These are phyloP conservation scores for Eurois occulta DNA, from an alignment of 2,888 invertebrate species.

Conservation along the genomic window DNA sequence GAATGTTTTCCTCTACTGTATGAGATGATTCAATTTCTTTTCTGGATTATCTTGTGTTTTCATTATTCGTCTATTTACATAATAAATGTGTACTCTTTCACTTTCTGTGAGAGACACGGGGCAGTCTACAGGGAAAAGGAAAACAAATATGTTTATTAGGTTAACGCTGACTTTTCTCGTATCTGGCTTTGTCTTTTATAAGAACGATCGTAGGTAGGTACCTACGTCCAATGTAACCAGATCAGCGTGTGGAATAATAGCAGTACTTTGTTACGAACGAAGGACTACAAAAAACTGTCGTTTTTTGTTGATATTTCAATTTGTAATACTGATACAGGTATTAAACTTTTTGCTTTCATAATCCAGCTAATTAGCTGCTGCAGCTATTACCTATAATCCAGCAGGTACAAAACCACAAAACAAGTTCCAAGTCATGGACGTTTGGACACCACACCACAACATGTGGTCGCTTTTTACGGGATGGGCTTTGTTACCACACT, in stretches of 20 bases:
- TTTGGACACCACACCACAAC: constrained; percentile 3
- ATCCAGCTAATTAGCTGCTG: constrained; percentile 27
- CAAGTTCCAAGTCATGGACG: constrained; percentile 25
- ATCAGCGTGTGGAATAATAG: neutral
- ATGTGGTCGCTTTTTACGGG: constrained; percentile 40
- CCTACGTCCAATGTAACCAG: neutral
- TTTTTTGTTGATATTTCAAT: neutral
- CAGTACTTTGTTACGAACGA: neutral
- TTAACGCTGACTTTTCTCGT: constrained; percentile 9
- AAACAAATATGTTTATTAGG: constrained; percentile 36
- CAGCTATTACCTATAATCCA: too few species aligned
- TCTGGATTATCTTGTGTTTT: constrained; percentile 41
- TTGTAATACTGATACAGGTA: neutral
- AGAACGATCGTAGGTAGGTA: neutral
- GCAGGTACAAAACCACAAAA: constrained; percentile 32
- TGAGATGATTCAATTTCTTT: constrained; percentile 44
- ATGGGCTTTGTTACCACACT: constrained; percentile 2
- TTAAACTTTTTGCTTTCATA: constrained; percentile 6
- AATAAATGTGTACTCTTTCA: constrained; percentile 43
- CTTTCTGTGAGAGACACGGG: constrained; percentile 23
- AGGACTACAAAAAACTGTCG: neutral
- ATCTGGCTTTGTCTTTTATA: neutral
- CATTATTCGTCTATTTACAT: constrained; percentile 45
- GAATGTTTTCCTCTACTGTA: constrained; percentile 23
- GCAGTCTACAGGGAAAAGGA: constrained; percentile 26